Percentiles rank a stretch among this genome's conserved stretches.
Evolutionary conservation across 2,113 vertebrate species (phyloP).

Genomic region (Macroglossus sobrinus): DNA sequence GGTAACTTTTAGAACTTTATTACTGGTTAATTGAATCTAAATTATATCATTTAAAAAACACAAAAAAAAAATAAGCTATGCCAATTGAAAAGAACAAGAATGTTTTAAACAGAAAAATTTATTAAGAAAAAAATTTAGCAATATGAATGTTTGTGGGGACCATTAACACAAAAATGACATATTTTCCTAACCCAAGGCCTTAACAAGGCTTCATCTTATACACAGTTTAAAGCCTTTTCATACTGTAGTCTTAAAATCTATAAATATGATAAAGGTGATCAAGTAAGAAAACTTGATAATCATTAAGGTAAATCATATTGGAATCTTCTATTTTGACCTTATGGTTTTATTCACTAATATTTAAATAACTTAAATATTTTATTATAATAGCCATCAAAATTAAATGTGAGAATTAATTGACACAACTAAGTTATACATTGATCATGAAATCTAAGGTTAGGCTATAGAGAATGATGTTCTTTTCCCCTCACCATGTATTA

Average conservation of each 20-base stretch:
- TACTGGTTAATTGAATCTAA: background rate
- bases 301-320: background rate
- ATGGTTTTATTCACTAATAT: conserved; percentile 37
- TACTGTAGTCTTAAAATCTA: background rate
- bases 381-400: background rate
- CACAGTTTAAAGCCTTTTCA: background rate
- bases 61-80: background rate
- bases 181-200: background rate
- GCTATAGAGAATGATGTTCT: background rate
- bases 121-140: background rate
- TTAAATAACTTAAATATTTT: conserved; percentile 35
- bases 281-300: background rate
- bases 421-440: background rate
- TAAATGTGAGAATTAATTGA: background rate
- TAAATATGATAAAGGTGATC: background rate
- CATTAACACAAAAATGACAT: background rate
- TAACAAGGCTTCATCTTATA: background rate
- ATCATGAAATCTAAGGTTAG: background rate
- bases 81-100: background rate
- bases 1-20: background rate
- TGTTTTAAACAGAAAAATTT: background rate
- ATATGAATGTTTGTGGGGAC: background rate
- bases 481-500: background rate
- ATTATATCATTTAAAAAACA: background rate
- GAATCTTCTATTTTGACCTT: background rate